Evolutionary conservation across 2,113 vertebrate species (phyloP).

Genomic region (Pteruthius melanotis): DNA sequence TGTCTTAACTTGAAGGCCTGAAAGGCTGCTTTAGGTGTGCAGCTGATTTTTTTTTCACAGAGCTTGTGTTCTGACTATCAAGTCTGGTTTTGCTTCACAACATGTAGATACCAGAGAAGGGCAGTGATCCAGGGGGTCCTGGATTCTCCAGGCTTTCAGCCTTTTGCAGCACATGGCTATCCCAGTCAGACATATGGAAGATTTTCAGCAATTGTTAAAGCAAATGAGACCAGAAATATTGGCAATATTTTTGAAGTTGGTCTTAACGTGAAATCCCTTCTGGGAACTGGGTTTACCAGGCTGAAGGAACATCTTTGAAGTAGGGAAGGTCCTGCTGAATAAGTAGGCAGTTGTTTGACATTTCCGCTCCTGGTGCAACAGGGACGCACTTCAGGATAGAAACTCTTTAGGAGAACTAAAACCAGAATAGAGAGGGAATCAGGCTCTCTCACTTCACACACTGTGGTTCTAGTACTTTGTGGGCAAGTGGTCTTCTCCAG

Average conservation of each 20-base stretch:
- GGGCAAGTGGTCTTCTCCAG: neutral
- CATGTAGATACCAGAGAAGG: neutral
- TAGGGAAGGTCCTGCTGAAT: neutral
- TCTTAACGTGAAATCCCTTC: neutral
- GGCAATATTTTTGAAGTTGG: neutral
- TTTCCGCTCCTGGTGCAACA: neutral
- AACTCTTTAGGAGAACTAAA: neutral
- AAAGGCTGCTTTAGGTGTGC: neutral
- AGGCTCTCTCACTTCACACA: rapidly evolving
- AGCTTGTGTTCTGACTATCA: neutral
- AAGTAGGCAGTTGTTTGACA: neutral
- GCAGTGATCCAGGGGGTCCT: neutral
- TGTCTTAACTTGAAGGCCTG: neutral
- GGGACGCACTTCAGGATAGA: neutral
- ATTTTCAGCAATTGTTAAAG: neutral
- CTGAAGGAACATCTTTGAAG: neutral
- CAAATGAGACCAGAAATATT: neutral
- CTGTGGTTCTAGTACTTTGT: neutral
- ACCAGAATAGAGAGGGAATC: neutral
- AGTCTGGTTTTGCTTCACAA: neutral
- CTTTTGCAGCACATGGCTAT: neutral
- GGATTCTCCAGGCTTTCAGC: neutral
- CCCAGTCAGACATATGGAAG: neutral
- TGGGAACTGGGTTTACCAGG: neutral
- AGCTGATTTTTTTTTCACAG: neutral